phyloP scores from a whole-genome alignment of 1,140 invertebrate species.

The Anadara kagoshimensis region DNA sequence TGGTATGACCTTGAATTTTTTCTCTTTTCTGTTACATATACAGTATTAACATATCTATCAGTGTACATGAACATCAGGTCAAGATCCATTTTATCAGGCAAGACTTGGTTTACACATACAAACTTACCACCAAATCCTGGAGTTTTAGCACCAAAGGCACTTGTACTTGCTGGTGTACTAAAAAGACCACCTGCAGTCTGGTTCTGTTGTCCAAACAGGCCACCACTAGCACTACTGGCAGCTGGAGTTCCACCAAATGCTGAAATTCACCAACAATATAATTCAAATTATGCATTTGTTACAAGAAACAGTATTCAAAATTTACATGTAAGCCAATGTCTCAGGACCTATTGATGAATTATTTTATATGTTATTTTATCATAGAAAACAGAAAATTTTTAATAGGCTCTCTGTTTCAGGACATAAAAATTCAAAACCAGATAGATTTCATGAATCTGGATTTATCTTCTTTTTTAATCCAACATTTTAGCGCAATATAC shows the following conservation, averaged over 20 bases:
- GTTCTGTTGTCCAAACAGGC: constrained; percentile 52
- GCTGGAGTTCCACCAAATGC: constrained; percentile 38
- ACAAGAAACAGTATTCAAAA: not conserved
- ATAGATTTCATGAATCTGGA: not conserved
- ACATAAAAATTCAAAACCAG: not conserved
- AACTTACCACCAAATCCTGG: constrained; percentile 50
- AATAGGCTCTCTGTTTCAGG: not conserved
- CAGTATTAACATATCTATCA: too few relatives aligned
- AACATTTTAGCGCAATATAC: too few relatives aligned
- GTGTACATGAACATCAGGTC: too few relatives aligned
- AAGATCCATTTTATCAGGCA: too few relatives aligned
- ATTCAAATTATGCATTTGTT: not conserved
- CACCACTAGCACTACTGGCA: constrained; percentile 32
- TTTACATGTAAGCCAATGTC: not conserved
- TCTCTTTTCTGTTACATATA: too few relatives aligned
- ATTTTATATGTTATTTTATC: not conserved
- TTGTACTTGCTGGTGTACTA: constrained; percentile 52
- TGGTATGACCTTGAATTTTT: not conserved
- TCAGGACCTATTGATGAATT: not conserved
- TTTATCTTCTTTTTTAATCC: too few relatives aligned
- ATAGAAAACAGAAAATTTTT: not conserved
- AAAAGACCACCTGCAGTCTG: constrained; percentile 47
- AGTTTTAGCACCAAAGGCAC: constrained; percentile 59
- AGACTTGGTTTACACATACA: too few relatives aligned
- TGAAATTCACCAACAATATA: constrained; percentile 17